Evolutionary conservation across 1,140 invertebrate species (phyloP).

Genomic region (Metaphire vulgaris): DNA sequence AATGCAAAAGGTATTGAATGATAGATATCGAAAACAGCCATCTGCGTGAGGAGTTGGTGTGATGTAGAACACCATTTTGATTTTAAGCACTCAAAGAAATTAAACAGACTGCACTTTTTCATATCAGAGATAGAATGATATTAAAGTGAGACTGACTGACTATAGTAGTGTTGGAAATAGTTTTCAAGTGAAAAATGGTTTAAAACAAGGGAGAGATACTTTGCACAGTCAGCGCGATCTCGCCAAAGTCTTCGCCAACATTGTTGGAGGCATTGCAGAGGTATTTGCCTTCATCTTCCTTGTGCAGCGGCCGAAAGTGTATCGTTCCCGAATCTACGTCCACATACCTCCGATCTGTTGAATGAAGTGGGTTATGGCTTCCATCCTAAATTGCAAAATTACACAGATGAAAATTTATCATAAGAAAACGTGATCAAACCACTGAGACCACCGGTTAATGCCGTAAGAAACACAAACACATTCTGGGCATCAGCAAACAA

Average conservation of each 20-base stretch:
- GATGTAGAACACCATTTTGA: too few relatives aligned
- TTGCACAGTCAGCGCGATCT: slow-evolving; percentile 20
- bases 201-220: slow-evolving; percentile 13
- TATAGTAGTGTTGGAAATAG: too few relatives aligned
- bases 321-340: slow-evolving; percentile 21
- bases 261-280: slow-evolving; percentile 75
- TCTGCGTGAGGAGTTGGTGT: too few relatives aligned
- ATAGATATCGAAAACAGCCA: too few relatives aligned
- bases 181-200: too few relatives aligned
- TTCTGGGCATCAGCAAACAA: background rate
- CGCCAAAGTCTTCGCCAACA: slow-evolving; percentile 64
- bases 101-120: too few relatives aligned
- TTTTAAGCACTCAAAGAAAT: too few relatives aligned
- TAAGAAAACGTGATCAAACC: background rate
- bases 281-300: slow-evolving; percentile 77
- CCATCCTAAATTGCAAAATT: too few relatives aligned
- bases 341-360: slow-evolving; percentile 8
- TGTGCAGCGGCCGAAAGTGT: slow-evolving; percentile 54
- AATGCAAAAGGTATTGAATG: too few relatives aligned
- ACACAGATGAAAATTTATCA: background rate
- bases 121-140: too few relatives aligned
- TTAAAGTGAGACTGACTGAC: too few relatives aligned
- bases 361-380: slow-evolving; percentile 1
- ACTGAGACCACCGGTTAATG: background rate
- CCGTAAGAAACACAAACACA: background rate